phyloP scores from a whole-genome alignment of 2,113 vertebrate genomes.

The Sceloporus tristichus region DNA sequence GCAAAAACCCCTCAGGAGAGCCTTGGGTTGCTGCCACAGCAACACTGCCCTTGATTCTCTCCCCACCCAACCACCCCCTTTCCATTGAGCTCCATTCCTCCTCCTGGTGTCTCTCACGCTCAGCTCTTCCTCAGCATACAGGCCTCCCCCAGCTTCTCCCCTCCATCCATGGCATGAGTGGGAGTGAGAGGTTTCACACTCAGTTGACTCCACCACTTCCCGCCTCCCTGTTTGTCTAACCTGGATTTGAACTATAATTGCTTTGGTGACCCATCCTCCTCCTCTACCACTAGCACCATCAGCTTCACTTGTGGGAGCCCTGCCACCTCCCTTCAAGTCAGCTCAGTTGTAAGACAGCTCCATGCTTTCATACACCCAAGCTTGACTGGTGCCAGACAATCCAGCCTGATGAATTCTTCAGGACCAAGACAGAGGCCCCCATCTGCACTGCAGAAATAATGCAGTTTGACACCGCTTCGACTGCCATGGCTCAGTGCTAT shows the following conservation, averaged over 20 bases:
- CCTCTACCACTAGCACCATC: not conserved
- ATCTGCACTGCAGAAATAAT: too few relatives aligned
- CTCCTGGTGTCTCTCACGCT: not conserved
- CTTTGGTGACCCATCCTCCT: slow-evolving; percentile 39
- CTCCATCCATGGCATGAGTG: not conserved
- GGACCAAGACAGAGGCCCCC: too few relatives aligned
- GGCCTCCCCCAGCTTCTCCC: not conserved
- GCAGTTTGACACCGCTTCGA: too few relatives aligned
- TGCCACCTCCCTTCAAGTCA: not conserved
- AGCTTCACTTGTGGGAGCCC: not conserved
- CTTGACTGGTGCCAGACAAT: too few relatives aligned
- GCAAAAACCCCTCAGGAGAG: not conserved
- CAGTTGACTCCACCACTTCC: slow-evolving; percentile 41
- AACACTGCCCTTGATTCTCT: not conserved
- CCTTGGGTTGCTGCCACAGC: too few relatives aligned
- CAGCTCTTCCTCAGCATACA: not conserved
- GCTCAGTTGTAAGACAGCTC: not conserved
- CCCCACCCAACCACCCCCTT: too few relatives aligned
- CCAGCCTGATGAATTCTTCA: too few relatives aligned
- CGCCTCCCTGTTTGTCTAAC: slow-evolving; percentile 47
- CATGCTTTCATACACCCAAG: not conserved
- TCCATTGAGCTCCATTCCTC: not conserved
- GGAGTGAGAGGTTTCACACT: slow-evolving; percentile 36
- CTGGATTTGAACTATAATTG: slow-evolving; percentile 51
- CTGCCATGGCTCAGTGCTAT: too few relatives aligned